phyloP scores from a whole-genome alignment of 2,797 vertebrate genomes.

The Galagoides demidoff region DNA sequence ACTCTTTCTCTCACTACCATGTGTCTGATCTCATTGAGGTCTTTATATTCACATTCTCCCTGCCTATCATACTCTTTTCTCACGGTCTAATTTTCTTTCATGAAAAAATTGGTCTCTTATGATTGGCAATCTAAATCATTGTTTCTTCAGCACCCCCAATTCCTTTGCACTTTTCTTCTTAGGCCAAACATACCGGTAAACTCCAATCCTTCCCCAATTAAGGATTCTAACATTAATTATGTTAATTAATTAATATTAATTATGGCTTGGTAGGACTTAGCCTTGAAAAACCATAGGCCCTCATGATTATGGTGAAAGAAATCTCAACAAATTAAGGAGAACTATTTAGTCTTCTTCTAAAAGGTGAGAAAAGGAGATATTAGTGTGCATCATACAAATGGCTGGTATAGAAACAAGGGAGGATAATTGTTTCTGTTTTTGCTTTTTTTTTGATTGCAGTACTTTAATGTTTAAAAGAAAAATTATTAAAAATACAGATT shows the following conservation, averaged over 20 bases:
- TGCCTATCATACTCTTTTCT: neutral
- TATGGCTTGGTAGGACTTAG: too few species aligned
- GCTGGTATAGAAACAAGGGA: neutral
- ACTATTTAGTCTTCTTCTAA: too few species aligned
- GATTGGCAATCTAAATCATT: neutral
- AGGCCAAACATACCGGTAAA: neutral
- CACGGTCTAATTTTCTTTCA: neutral
- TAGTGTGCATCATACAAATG: too few species aligned
- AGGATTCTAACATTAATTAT: neutral
- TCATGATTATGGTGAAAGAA: too few species aligned
- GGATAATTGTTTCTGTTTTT: neutral
- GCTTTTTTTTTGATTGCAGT: slow-evolving; percentile 60
- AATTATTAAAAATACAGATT: slow-evolving; percentile 74
- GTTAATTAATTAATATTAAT: too few species aligned
- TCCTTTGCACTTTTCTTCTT: neutral
- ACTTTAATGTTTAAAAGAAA: slow-evolving; percentile 79
- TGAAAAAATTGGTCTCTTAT: too few species aligned
- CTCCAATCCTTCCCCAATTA: neutral
- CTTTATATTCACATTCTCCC: neutral
- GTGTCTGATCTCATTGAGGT: neutral
- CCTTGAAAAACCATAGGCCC: too few species aligned
- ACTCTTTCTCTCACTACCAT: neutral
- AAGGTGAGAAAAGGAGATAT: too few species aligned
- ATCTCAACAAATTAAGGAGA: too few species aligned
- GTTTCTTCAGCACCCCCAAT: neutral